A percentile compares a stretch with the other conserved stretches of the same genome.
phyloP scores from a whole-genome alignment of 2,888 invertebrate species.

The Phengaris arion region DNA sequence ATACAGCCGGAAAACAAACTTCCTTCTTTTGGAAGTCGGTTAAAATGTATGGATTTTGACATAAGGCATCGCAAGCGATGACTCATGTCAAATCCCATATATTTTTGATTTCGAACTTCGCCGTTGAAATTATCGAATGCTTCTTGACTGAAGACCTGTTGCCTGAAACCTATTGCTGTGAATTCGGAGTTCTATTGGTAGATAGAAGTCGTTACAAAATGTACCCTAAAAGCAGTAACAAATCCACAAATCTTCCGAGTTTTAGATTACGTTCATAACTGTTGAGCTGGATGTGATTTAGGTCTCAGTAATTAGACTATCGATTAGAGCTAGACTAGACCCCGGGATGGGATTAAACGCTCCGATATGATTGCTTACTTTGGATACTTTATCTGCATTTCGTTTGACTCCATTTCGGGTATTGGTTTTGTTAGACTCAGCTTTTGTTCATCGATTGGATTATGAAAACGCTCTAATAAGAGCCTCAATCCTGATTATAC shows the following conservation, averaged over 20 bases:
- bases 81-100: no score
- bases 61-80: no score
- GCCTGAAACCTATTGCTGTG: no score
- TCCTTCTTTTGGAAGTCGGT: no score
- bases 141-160: no score
- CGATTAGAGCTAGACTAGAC: constrained; percentile 34
- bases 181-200: no score
- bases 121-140: no score
- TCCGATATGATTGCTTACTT: constrained; percentile 27
- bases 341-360: constrained; percentile 4
- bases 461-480: background rate
- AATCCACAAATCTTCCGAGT: constrained; percentile 21
- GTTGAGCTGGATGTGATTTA: constrained; percentile 29
- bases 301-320: constrained; percentile 37
- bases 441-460: background rate
- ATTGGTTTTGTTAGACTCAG: constrained; percentile 7
- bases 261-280: constrained; percentile 16
- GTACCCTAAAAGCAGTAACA: background rate
- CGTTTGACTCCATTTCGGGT: constrained; percentile 21
- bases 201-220: background rate
- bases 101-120: no score
- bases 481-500: no score
- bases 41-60: no score
- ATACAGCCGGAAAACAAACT: no score
- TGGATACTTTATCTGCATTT: constrained; percentile 18